Percentiles rank a stretch among this genome's conserved stretches.
Conservation (phyloP, 2,797 vertebrate species). For the Squalus acanthias region DNA sequence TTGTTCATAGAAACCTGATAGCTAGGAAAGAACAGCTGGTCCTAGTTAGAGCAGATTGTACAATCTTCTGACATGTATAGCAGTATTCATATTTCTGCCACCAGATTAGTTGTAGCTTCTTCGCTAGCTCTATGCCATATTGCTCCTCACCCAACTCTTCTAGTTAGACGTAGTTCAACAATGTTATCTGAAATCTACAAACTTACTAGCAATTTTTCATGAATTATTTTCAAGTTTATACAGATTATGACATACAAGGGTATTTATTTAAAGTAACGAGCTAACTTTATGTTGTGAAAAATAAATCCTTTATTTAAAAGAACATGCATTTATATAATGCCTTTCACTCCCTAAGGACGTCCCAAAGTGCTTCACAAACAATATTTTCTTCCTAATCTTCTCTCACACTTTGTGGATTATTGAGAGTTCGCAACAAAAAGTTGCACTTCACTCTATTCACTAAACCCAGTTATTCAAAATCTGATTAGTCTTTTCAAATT, state of each 20-base stretch:
- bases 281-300: background rate
- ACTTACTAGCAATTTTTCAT: background rate
- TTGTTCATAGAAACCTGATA: conserved; percentile 27
- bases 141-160: background rate
- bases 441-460: background rate
- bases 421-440: background rate
- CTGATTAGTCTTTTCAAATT: background rate
- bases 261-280: background rate
- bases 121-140: background rate
- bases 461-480: background rate
- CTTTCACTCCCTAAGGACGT: background rate
- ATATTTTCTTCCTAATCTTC: background rate
- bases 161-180: background rate
- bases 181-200: background rate
- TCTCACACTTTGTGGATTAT: background rate
- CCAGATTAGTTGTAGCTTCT: background rate
- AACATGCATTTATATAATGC: background rate
- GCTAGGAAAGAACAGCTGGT: conserved; percentile 21
- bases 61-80: background rate
- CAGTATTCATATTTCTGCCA: background rate
- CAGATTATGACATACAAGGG: background rate
- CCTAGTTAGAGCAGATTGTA: conserved; percentile 19
- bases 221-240: background rate
- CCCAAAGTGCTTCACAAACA: background rate
- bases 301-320: background rate